Evolutionary conservation across 2,888 invertebrate genomes (phyloP), one percentile per base, ranked within the genome.

Genomic region (Lagria hirta): DNA sequence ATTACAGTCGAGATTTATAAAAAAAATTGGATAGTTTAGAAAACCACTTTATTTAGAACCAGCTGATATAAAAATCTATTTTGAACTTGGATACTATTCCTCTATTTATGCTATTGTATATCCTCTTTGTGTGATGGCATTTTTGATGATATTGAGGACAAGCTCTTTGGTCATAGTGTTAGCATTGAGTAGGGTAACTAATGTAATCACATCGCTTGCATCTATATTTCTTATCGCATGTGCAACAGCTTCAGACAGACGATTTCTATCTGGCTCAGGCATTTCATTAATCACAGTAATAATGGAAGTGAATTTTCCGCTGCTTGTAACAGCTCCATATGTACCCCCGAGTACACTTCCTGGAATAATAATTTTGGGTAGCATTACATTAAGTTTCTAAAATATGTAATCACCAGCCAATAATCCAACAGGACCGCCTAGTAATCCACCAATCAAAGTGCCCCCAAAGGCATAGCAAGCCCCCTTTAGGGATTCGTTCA

Each of bases 361-460:
- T 42, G 8, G 10, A 33, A 26, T n/a, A 11, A 15, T 14, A 14
- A 12, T 15, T 23, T n/a, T 21, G 30, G 24, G 22, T 28, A 28
- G 38, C 3, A 10, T 16, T 17, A 14, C 10, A n/a, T 17, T 14
- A 21, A 13, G 11, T 11, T 4, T 22, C 37, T 15, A 21, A 35
- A 41, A 17, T 60, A n/a, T n/a, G n/a, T n/a, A n/a, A n/a, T n/a
- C n/a, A 72, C 72, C 72, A 43, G 68, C 42, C 29, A 62, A 68
- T 46, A 71, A 43, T 23, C 72, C 72, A 16, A 66, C n/a, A 8
- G 71, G 71, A 1, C 72, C 72, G 13, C 60, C 69, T 3, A 71
- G 11, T 11, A 72, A 10, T 16, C 65, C 70, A 20, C 71, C 72
- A 27, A 60, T 35, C 22, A 69, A 56, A 5, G 69, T 68, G 42